Conservation (phyloP, 1,140 invertebrate genomes). For the Drosophila melanica region DNA sequence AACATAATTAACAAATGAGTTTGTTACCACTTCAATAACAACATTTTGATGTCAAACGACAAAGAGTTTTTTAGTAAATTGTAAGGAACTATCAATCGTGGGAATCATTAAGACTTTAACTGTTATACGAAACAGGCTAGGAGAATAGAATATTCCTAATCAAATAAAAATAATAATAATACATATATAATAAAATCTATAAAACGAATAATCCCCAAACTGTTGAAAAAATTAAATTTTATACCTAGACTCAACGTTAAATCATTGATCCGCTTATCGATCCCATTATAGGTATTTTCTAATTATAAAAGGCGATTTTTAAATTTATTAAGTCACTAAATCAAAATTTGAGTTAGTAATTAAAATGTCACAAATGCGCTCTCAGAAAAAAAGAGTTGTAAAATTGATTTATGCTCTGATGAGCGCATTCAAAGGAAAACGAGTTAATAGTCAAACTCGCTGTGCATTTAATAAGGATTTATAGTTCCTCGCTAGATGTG, state of each 20-base stretch:
- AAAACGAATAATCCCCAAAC: no score
- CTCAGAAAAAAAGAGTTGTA: conserved; percentile 52
- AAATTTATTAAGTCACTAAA: conserved; percentile 44
- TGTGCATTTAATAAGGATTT: conserved; percentile 79
- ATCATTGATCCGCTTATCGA: conserved; percentile 3
- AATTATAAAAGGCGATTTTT: not conserved
- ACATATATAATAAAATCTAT: no score
- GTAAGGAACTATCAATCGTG: no score
- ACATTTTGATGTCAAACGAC: conserved; percentile 19
- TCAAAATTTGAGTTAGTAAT: conserved; percentile 72
- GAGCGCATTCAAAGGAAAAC: conserved; percentile 71
- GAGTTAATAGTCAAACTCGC: conserved; percentile 72
- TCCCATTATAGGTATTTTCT: not conserved
- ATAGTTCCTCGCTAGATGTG: conserved; percentile 75
- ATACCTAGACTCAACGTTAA: not conserved
- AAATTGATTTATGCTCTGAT: conserved; percentile 73
- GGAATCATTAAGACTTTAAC: no score
- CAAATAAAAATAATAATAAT: no score
- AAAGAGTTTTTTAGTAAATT: no score
- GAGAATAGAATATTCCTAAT: no score
- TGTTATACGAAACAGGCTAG: no score
- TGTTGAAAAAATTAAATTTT: not conserved
- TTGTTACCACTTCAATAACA: conserved; percentile 62
- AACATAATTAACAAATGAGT: conserved; percentile 83
- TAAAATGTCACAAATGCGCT: conserved; percentile 69